Evolutionary conservation across 23 tunicate genomes (phyloP).

Genomic region (Styela plicata): DNA sequence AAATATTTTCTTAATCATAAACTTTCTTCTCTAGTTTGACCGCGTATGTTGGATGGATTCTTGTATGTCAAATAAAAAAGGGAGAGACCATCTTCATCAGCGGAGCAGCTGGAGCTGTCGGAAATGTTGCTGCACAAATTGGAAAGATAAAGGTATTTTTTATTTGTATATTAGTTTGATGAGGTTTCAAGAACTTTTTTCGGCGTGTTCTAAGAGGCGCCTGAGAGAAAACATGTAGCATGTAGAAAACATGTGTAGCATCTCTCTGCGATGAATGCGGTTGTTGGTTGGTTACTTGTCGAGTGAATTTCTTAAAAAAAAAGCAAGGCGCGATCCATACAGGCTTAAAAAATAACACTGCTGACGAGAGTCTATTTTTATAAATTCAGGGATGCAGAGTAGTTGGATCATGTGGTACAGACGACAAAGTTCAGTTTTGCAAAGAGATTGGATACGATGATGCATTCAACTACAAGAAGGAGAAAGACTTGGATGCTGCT

Average conservation of each 20-base stretch:
- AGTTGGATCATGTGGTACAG: constrained; percentile 22
- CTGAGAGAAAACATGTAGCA: no score
- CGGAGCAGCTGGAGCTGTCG: constrained; percentile 73
- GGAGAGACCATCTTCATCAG: constrained; percentile 70
- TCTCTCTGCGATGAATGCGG: no score
- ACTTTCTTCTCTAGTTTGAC: constrained; percentile 43
- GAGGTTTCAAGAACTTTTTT: no score
- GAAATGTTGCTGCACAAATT: constrained; percentile 68
- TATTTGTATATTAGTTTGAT: no score
- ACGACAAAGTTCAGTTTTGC: constrained; percentile 29
- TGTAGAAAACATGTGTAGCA: no score
- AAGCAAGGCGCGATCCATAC: no score
- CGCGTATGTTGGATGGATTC: constrained; percentile 51
- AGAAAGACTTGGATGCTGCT: constrained; percentile 22
- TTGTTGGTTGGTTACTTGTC: no score
- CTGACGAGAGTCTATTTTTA: no score
- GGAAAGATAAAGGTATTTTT: constrained; percentile 60
- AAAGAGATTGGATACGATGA: constrained; percentile 24
- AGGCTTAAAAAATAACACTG: no score
- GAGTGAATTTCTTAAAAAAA: no score
- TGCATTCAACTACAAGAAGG: constrained; percentile 74
- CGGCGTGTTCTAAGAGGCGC: no score
- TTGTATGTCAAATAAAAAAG: constrained; percentile 36
- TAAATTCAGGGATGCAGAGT: constrained; percentile 26
- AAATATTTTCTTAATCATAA: no score